Evolutionary conservation across 2,888 invertebrate species (phyloP).

Genomic region (Crocallis elinguaria): DNA sequence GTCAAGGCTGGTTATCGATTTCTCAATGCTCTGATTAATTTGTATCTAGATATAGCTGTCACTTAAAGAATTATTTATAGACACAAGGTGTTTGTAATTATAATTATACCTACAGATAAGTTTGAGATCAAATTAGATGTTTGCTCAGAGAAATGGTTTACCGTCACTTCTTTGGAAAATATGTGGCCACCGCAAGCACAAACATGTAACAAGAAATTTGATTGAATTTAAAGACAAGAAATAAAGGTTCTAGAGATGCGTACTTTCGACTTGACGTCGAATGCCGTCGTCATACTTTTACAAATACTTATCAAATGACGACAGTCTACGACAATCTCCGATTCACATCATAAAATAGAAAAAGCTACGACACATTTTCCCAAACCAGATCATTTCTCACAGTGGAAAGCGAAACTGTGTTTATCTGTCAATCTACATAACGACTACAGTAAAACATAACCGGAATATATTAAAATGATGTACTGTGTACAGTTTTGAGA

Average conservation of each 20-base stretch:
- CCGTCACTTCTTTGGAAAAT: too few relatives aligned
- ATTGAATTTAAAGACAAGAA: too few relatives aligned
- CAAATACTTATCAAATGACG: too few relatives aligned
- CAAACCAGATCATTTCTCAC: conserved; percentile 17
- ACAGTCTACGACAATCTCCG: neutral
- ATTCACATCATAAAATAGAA: neutral
- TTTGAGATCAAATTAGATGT: too few relatives aligned
- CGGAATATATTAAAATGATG: conserved; percentile 51
- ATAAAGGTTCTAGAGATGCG: too few relatives aligned
- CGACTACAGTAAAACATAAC: conserved; percentile 54
- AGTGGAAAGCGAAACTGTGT: conserved; percentile 25
- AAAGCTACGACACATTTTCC: neutral
- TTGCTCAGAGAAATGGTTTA: too few relatives aligned
- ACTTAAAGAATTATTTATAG: neutral
- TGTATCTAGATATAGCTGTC: conserved; percentile 7
- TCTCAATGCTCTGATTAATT: conserved; percentile 19
- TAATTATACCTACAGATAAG: neutral
- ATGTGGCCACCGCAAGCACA: too few relatives aligned
- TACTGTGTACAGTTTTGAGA: conserved; percentile 44
- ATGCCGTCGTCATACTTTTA: too few relatives aligned
- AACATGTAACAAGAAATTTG: too few relatives aligned
- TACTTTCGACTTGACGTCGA: too few relatives aligned
- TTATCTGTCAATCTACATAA: conserved; percentile 46
- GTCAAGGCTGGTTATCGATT: conserved; percentile 20
- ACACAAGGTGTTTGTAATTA: neutral